Percentiles rank a stretch among this genome's conserved stretches.
phyloP scores from a whole-genome alignment of 2,113 vertebrate genomes.

The Formicarius rufipectus region DNA sequence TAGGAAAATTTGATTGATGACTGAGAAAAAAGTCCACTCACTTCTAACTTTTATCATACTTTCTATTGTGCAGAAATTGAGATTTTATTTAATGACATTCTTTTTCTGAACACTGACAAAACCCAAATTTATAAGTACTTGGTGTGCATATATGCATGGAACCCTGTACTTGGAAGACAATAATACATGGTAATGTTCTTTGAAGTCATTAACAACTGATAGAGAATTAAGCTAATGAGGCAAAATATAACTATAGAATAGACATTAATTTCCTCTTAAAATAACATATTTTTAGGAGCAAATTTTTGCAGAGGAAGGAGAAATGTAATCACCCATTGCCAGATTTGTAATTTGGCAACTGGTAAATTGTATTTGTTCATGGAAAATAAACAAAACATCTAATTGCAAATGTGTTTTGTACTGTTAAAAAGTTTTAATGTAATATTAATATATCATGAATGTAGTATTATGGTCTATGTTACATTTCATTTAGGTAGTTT shows the following conservation, averaged over 20 bases:
- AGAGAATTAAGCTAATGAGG: not conserved
- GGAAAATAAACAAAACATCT: not conserved
- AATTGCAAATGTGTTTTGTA: not conserved
- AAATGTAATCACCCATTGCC: not conserved
- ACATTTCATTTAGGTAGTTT: not conserved
- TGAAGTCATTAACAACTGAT: not conserved
- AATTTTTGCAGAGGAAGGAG: not conserved
- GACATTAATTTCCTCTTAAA: not conserved
- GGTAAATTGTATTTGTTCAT: not conserved
- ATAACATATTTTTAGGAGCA: not conserved
- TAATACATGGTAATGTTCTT: not conserved
- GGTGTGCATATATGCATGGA: rapidly evolving
- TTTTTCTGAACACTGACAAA: not conserved
- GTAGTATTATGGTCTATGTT: not conserved
- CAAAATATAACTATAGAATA: not conserved
- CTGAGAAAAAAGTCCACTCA: not conserved
- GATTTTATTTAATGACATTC: not conserved
- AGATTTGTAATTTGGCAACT: not conserved
- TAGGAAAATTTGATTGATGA: not conserved
- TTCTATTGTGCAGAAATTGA: not conserved
- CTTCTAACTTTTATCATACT: not conserved
- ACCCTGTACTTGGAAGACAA: not conserved
- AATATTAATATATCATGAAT: not conserved
- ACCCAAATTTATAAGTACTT: not conserved
- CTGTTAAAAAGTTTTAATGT: not conserved